These are phyloP conservation scores for Urophycis tenuis DNA, from an alignment of 2,797 vertebrate species.

Conservation along the genomic window DNA sequence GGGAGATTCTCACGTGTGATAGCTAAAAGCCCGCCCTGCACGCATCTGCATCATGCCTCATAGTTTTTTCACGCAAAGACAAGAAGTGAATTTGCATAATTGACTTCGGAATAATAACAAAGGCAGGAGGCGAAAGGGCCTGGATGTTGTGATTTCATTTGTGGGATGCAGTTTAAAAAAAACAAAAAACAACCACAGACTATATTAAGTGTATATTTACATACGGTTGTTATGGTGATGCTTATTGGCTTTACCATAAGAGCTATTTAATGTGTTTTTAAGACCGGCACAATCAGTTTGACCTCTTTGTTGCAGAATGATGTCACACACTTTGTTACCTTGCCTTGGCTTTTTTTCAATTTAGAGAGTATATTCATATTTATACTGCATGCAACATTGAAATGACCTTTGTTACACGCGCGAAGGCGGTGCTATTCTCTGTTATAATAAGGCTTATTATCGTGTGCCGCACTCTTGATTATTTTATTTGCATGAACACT, in stretches of 20 bases:
- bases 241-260: no score
- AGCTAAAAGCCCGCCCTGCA: conserved; percentile 16
- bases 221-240: neutral
- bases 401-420: neutral
- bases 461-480: neutral
- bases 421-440: neutral
- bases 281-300: neutral
- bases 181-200: neutral
- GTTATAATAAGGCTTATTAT: neutral
- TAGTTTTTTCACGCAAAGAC: conserved; percentile 2
- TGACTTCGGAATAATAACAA: conserved; percentile 5
- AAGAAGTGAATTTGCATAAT: conserved; percentile 14
- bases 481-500: neutral
- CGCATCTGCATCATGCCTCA: neutral
- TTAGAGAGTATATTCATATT: neutral
- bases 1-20: conserved; percentile 18
- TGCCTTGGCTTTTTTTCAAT: neutral
- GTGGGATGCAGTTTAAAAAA: neutral
- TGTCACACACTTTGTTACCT: neutral
- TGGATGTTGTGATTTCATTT: neutral
- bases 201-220: neutral
- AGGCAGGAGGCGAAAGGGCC: neutral
- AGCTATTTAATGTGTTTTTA: neutral
- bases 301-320: neutral
- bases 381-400: neutral